Conservation (phyloP, 2,113 vertebrate species). For the Tetrao urogallus region DNA sequence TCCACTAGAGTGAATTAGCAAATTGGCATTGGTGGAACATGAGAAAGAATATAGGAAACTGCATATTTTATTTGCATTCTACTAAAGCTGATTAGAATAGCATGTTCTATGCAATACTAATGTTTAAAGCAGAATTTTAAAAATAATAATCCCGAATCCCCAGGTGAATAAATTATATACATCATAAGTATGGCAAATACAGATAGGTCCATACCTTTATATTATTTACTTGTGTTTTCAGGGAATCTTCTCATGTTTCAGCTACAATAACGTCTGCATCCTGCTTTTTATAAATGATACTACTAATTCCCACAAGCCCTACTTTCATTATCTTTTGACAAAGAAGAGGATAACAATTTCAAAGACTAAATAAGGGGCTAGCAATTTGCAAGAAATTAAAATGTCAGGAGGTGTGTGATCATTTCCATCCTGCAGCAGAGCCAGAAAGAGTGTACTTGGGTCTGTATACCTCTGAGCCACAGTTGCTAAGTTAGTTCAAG, state of each 20-base stretch:
- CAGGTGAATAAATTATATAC: neutral
- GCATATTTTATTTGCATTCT: constrained; percentile 3
- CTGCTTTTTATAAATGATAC: neutral
- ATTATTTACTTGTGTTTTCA: neutral
- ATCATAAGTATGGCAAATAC: neutral
- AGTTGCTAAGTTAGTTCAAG: neutral
- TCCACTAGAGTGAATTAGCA: neutral
- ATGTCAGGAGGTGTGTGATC: neutral
- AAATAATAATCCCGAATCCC: neutral
- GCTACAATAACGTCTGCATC: neutral
- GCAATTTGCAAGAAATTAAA: constrained; percentile 5
- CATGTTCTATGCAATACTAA: neutral
- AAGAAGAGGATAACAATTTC: neutral
- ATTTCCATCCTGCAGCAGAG: neutral
- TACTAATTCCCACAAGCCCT: neutral
- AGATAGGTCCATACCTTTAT: rapidly evolving
- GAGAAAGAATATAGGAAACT: constrained; percentile 5
- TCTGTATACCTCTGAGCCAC: neutral
- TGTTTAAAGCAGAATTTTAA: neutral
- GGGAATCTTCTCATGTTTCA: neutral
- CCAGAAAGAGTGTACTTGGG: neutral
- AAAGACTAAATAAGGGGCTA: neutral
- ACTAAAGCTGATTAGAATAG: constrained; percentile 12
- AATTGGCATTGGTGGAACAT: neutral
- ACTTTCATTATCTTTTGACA: neutral